Base-by-base conservation (phyloP, 2,888 invertebrate genomes). In the Synanthedon andrenaeformis region DNA sequence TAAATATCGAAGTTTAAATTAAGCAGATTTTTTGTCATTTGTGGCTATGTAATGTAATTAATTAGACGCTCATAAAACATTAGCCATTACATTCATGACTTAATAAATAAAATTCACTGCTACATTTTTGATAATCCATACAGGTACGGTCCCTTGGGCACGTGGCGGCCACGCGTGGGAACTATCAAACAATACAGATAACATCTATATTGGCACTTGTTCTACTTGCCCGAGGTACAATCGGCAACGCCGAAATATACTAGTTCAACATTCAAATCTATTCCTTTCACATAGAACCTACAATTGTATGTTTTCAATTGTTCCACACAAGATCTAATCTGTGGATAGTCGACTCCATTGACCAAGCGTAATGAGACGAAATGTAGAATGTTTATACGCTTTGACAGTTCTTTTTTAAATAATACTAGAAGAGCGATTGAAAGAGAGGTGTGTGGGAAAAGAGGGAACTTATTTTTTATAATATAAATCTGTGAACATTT, bases 171-270 rank as follows among this genome's bases (percentile, higher is more conserved):
- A 64, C 68, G 67, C 72, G 74, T 75, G 75, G 68, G 75, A 74
- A 68, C 55, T 62, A 57, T 57, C 59, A 62, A 67, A 55, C 63
- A 60, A 51, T 57, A 57, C 67, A 71, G 72, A 77, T 74, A 71
- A 70, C 62, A 72, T 75, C 69, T 62, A 66, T 63, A 68, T 74
- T 74, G 69, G 72, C 80, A 78, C 72, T 73, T 72, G 71, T 69
- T 62, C 64, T 65, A 12, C 12, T 6, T 13, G 66, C 42, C 52
- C 64, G 58, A 61, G 62, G 62, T 35, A 35, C 35, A 35, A 10
- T 62, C 56, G 64, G 63, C 49, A 41, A 42, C 49, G 35, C 35
- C 35, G 8, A 35, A 3, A 10, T 10, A 35, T 10, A 10, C 3
- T 10, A 8, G 10, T 35, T 35, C 35, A 35, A 35, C 10, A 35